Percentiles rank a stretch among this genome's conserved stretches.
Evolutionary conservation across 2,113 vertebrate species (phyloP).

Genomic region (Leucopsar rothschildi): DNA sequence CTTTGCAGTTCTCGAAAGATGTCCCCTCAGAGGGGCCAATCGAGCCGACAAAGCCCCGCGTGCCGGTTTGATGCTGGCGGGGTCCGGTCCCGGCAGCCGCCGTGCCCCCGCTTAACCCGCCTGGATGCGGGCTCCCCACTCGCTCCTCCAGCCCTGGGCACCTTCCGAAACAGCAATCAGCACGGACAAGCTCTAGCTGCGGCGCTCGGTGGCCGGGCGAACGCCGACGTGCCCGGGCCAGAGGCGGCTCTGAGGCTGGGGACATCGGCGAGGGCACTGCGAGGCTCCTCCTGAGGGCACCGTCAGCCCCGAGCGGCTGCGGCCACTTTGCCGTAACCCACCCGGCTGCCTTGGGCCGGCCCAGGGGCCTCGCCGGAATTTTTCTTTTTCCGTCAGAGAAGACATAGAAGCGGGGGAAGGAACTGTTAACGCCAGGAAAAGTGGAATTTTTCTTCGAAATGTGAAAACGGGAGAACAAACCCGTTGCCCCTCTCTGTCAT

Average conservation of each 20-base stretch:
- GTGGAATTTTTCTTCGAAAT: background rate
- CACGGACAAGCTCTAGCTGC: background rate
- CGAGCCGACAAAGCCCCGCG: background rate
- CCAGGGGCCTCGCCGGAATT: background rate
- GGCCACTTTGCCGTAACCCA: background rate
- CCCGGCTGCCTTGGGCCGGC: background rate
- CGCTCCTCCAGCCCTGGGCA: background rate
- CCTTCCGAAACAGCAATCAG: background rate
- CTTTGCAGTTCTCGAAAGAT: constrained; percentile 18
- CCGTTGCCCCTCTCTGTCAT: background rate
- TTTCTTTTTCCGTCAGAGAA: background rate
- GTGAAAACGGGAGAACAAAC: background rate
- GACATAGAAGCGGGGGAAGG: background rate
- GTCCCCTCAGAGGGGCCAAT: background rate
- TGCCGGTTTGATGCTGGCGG: background rate
- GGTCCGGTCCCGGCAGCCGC: background rate
- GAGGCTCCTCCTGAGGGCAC: background rate
- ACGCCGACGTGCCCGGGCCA: background rate
- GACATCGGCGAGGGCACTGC: background rate
- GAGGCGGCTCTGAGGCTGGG: background rate
- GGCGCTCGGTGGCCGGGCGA: background rate
- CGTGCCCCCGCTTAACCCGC: background rate
- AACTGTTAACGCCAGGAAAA: background rate
- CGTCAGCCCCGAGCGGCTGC: background rate
- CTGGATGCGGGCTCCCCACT: background rate